Evolutionary conservation across 1,140 invertebrate genomes (phyloP).

Genomic region (Drosophila rhopaloa): DNA sequence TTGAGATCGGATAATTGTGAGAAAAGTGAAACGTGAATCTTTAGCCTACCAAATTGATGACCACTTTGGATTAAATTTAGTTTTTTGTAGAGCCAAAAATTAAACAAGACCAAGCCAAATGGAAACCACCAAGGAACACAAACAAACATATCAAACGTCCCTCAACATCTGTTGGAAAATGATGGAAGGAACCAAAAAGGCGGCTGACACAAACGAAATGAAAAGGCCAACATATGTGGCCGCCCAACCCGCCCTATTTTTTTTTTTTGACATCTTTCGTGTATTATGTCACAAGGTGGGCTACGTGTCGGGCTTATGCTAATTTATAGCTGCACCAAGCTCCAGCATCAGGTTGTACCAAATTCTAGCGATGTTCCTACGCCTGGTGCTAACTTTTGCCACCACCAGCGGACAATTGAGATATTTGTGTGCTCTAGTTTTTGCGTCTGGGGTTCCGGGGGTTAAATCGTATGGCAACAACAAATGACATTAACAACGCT

Average conservation of each 20-base stretch:
- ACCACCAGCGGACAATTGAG: conserved; percentile 43
- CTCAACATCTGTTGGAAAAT: conserved; percentile 52
- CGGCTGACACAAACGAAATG: conserved; percentile 20
- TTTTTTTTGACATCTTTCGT: conserved; percentile 17
- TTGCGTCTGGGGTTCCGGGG: conserved; percentile 15
- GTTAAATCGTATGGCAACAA: conserved; percentile 49
- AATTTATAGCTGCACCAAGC: conserved; percentile 32
- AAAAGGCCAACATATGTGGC: conserved; percentile 56
- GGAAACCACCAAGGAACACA: conserved; percentile 4
- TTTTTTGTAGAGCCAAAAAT: conserved; percentile 1
- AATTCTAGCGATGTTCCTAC: background rate
- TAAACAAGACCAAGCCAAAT: conserved; percentile 1
- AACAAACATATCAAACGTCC: conserved; percentile 43
- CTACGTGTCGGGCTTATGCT: conserved; percentile 40
- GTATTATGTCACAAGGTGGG: conserved; percentile 39
- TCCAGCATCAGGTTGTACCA: background rate
- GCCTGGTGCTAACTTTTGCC: conserved; percentile 30
- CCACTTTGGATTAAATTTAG: too few relatives aligned
- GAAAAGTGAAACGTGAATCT: too few relatives aligned
- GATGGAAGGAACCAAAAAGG: conserved; percentile 14
- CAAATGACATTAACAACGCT: conserved; percentile 67
- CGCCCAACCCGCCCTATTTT: conserved; percentile 4
- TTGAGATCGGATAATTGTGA: too few relatives aligned
- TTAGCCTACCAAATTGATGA: too few relatives aligned
- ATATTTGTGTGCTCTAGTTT: conserved; percentile 47